Base-by-base conservation (phyloP, 2,888 invertebrate genomes). In the Eupithecia abbreviata region DNA sequence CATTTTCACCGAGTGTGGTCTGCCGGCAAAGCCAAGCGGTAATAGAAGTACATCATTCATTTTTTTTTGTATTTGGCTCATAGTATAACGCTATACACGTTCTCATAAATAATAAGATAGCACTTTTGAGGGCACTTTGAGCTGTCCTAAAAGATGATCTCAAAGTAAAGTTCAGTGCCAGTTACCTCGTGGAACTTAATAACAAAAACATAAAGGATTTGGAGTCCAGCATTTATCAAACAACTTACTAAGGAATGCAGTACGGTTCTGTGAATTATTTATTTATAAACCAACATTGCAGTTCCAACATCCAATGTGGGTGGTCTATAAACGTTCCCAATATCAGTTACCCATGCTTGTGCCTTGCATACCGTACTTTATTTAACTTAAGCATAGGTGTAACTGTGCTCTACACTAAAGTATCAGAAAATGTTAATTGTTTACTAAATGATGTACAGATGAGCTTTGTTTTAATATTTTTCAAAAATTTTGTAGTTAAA, bases 271-370 rank as follows among this genome's bases (percentile, higher is more conserved):
- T 80, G 79, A 80, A 82, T 76, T 74, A 77, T 77, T 80, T 80
- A 81, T 82, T 81, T 79, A 81, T 81, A 79, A 79, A 80, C 79
- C 68, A 76, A 65, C 76, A 79, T 67, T 82, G 81, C 82, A 79
- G 65, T 72, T 76, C 47, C 77, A 72, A 75, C 79, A 71, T 77
- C 47, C 77, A 71, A 75, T 80, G 80, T 77, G 80, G 81, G 82
- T 82, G 81, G 81, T 82, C 82, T 80, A 76, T 70, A 77, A 75
- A 77, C 75, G 73, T 71, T 77, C 77, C 67, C 74, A 76, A 73
- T 80, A 81, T 81, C 81, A 77, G 77, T 78, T 74, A 70, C 68
- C 72, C 51, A 66, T 69, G 72, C 75, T 73, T 80, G 73, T 81
- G 75, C 78, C 78, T 78, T 78, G 78, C 80, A 76, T 82, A 78